These are phyloP conservation scores for Hypselothyrea guttata DNA, from an alignment of 2,888 invertebrate genomes.

Conservation along the genomic window DNA sequence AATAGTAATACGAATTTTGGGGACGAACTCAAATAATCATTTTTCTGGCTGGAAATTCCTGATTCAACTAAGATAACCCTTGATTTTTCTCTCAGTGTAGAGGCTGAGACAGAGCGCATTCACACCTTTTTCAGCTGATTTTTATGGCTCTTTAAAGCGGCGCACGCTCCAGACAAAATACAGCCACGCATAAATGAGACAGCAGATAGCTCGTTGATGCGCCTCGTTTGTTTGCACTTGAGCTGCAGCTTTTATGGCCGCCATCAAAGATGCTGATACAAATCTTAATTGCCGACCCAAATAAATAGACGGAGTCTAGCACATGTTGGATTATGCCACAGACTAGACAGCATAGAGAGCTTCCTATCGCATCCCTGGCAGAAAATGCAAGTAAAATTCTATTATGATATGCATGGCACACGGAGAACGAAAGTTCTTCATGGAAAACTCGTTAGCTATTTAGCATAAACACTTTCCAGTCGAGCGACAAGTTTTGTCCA, in stretches of 20 bases:
- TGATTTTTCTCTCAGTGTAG: no score
- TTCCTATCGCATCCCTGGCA: background rate
- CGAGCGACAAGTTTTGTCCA: conserved; percentile 67
- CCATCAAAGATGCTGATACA: conserved; percentile 75
- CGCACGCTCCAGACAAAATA: conserved; percentile 56
- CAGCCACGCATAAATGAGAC: conserved; percentile 58
- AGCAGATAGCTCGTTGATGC: conserved; percentile 22
- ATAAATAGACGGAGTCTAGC: conserved; percentile 69
- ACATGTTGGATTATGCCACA: conserved; percentile 27
- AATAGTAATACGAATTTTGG: no score
- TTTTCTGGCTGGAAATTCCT: no score
- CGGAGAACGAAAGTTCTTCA: background rate
- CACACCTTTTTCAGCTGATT: conserved; percentile 70
- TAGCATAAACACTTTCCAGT: conserved; percentile 76
- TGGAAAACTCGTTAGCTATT: conserved; percentile 74
- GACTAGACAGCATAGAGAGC: conserved; percentile 22
- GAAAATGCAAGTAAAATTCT: conserved; percentile 22
- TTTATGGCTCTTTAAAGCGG: conserved; percentile 71
- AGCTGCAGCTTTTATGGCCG: conserved; percentile 70
- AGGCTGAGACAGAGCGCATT: conserved; percentile 25
- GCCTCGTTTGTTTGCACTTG: conserved; percentile 55
- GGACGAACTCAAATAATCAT: no score
- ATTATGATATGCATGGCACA: no score
- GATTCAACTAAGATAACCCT: no score
- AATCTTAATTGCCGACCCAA: conserved; percentile 80